Evolutionary conservation across 2,113 vertebrate genomes (phyloP), one percentile per base, ranked within the genome.

Genomic region (Nycticryphes semicollaris): DNA sequence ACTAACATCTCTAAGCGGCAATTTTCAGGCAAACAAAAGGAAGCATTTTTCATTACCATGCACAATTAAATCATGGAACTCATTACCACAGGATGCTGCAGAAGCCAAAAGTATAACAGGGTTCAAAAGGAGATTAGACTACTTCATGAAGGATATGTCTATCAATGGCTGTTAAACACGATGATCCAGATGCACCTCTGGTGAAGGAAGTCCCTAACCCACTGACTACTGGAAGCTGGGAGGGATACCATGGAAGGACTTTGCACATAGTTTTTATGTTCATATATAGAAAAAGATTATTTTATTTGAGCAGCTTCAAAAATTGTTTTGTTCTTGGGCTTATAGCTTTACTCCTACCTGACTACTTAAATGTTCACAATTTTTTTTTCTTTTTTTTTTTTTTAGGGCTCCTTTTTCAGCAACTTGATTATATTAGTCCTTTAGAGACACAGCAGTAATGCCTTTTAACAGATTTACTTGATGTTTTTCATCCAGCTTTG

Each of bases 121-220:
- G 81, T 91, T 95, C 94, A 93, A 93, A 91, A 87, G 91, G 74
- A 94, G 93, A 91, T 96, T 79, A 82, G 39, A 54, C 62, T 93
- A 96, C 89, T 87, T 87, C 69, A 57, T 45, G 87, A 73, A 95
- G 95, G 93, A 95, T 96, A 93, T 94, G 87, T 94, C 96, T 93
- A 62, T 97, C 95, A 85, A 4, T 95, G 66, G 84, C 74, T 93
- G n/a, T 81, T 94, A 91, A 95, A 73, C 77, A 66, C 4, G 1
- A 69, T 83, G 87, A 79, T 94, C 91, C 15, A 47, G 95, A 97
- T 95, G 81, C 57, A 90, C 89, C 87, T 89, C 91, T 82, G 70
- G 70, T 0, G 0, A 85, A 95, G 92, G 90, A 97, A 94, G 74
- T 94, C 53, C 81, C 84, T 79, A 64, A 87, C 64, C 80, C 73